phyloP scores from a whole-genome alignment of 35 echinoderm and acorn worm genomes.

The Holothuria glaberrima region DNA sequence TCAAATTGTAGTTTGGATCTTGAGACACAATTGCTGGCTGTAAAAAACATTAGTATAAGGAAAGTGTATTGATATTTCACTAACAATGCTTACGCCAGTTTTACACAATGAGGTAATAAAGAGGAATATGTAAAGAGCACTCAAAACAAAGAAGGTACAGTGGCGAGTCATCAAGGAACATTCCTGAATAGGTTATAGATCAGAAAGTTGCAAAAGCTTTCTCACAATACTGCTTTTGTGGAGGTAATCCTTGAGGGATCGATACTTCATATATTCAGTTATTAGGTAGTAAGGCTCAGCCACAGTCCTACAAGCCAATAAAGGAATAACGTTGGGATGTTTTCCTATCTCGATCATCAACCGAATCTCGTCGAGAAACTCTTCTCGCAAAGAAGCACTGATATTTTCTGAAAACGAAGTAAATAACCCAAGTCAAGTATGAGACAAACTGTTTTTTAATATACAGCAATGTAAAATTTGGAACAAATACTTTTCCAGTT shows the following conservation, averaged over 20 bases:
- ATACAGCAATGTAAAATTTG: too few relatives aligned
- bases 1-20: slow-evolving; percentile 15
- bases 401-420: background rate
- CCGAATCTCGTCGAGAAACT: slow-evolving; percentile 49
- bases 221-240: slow-evolving; percentile 53
- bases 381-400: background rate
- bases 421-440: background rate
- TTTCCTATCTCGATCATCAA: slow-evolving; percentile 65
- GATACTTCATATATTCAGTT: slow-evolving; percentile 64
- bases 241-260: slow-evolving; percentile 59
- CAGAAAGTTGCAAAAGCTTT: background rate
- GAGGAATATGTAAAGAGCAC: background rate
- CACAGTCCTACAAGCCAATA: slow-evolving; percentile 65
- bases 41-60: background rate
- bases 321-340: slow-evolving; percentile 58
- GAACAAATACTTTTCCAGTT: too few relatives aligned
- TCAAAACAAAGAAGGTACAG: background rate
- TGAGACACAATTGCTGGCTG: background rate
- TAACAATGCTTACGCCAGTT: background rate
- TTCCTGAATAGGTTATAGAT: background rate
- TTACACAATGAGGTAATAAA: background rate
- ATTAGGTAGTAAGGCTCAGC: slow-evolving; percentile 61
- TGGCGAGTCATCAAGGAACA: background rate
- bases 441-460: too few relatives aligned
- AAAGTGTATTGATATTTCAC: background rate